A percentile compares a stretch with the other conserved stretches of the same genome.
phyloP scores from a whole-genome alignment of 2,888 invertebrate species.

The Polydrusus cervinus region DNA sequence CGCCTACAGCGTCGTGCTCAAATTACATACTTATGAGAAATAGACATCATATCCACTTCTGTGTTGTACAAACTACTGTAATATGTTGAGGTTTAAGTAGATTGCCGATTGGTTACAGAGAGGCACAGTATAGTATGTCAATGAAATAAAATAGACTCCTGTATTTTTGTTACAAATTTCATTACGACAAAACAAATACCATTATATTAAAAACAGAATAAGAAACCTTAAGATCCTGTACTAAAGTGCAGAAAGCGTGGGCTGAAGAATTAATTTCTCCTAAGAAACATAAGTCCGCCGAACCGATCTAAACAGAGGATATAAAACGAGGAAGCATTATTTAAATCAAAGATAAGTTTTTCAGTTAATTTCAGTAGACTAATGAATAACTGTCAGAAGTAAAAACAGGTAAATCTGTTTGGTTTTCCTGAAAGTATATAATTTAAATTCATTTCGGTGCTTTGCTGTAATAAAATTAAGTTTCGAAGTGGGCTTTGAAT shows the following conservation, averaged over 20 bases:
- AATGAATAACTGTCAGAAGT: constrained; percentile 16
- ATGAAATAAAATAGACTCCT: not conserved
- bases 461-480: constrained; percentile 13
- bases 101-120: too few relatives aligned
- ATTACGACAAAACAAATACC: too few relatives aligned
- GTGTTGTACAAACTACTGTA: too few relatives aligned
- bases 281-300: constrained; percentile 9
- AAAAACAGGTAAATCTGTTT: constrained; percentile 24
- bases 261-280: constrained; percentile 13
- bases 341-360: constrained; percentile 29
- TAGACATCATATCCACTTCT: too few relatives aligned
- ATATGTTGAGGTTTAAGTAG: too few relatives aligned
- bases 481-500: constrained; percentile 1
- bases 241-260: not conserved
- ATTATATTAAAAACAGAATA: not conserved
- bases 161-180: not conserved
- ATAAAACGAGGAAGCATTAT: constrained; percentile 9
- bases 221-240: not conserved
- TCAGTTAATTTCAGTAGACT: constrained; percentile 12
- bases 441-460: constrained; percentile 20
- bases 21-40: too few relatives aligned
- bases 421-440: constrained; percentile 20
- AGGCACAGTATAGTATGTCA: too few relatives aligned
- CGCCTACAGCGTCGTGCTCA: too few relatives aligned
- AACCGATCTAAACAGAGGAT: constrained; percentile 3